Conservation (phyloP, 2,888 invertebrate genomes). For the Hedya salicella region DNA sequence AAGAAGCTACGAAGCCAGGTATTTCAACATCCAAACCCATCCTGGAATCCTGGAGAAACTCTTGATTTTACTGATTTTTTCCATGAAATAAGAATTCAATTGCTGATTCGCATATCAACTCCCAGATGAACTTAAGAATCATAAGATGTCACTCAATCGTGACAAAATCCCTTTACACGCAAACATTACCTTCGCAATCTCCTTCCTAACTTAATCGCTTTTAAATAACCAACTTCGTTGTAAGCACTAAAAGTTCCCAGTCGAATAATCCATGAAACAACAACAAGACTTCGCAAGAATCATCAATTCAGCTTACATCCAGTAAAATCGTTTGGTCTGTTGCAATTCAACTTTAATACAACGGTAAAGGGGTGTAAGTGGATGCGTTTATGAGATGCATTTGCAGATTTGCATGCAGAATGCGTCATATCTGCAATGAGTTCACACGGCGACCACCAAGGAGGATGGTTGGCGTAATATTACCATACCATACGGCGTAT, state of each 20-base stretch:
- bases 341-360: neutral
- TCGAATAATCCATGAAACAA: neutral
- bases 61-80: neutral
- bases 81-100: neutral
- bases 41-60: too few relatives aligned
- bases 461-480: constrained; percentile 20
- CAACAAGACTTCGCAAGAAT: neutral
- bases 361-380: neutral
- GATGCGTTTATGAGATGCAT: constrained; percentile 16
- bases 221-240: neutral
- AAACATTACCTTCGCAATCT: neutral
- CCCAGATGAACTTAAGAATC: constrained; percentile 9
- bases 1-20: too few relatives aligned
- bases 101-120: neutral
- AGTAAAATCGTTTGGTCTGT: neutral
- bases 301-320: constrained; percentile 2
- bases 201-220: neutral
- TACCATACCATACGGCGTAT: neutral
- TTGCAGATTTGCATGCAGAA: constrained; percentile 19
- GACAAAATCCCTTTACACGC: neutral
- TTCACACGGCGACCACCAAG: constrained; percentile 35
- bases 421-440: constrained; percentile 8
- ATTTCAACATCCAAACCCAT: too few relatives aligned
- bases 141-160: neutral
- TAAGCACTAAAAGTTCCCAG: neutral